Percentiles rank a stretch among this genome's conserved stretches.
These are phyloP conservation scores for Tychaedon coryphoeus DNA, from an alignment of 2,113 vertebrate species.

Conservation along the genomic window DNA sequence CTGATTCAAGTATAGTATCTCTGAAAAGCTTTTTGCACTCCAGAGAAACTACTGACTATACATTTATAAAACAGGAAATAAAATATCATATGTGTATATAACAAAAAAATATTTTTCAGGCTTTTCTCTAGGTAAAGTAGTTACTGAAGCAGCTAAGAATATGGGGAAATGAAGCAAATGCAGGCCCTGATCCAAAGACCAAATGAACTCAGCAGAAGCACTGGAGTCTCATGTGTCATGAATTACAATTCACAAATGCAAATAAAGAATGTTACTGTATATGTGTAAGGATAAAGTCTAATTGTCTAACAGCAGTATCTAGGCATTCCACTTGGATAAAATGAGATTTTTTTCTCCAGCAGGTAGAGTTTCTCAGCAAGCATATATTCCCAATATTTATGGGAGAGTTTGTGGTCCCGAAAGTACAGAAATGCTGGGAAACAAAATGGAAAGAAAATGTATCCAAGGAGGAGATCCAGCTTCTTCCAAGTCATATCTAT, in stretches of 20 bases:
- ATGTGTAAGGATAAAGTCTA: background rate
- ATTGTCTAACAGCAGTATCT: background rate
- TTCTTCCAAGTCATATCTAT: background rate
- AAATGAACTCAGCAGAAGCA: background rate
- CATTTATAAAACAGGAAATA: slow-evolving; percentile 43
- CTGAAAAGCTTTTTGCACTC: slow-evolving; percentile 26
- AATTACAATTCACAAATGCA: background rate
- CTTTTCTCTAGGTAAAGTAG: background rate
- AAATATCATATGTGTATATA: background rate
- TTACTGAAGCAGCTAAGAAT: background rate
- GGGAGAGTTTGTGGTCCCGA: background rate
- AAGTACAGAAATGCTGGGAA: background rate
- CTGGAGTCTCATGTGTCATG: background rate
- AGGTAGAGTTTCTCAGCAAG: slow-evolving; percentile 1
- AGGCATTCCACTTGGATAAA: background rate
- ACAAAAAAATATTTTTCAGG: background rate
- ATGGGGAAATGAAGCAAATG: background rate
- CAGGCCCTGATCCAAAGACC: background rate
- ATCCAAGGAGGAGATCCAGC: background rate
- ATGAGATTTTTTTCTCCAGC: background rate
- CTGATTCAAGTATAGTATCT: background rate
- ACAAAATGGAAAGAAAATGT: background rate
- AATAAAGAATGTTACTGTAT: background rate
- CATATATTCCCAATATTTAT: background rate
- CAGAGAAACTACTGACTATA: background rate